Percentiles rank a stretch among this genome's conserved stretches.
These are phyloP conservation scores for Fragum fragum DNA, from an alignment of 2,888 invertebrate genomes.

Conservation along the genomic window DNA sequence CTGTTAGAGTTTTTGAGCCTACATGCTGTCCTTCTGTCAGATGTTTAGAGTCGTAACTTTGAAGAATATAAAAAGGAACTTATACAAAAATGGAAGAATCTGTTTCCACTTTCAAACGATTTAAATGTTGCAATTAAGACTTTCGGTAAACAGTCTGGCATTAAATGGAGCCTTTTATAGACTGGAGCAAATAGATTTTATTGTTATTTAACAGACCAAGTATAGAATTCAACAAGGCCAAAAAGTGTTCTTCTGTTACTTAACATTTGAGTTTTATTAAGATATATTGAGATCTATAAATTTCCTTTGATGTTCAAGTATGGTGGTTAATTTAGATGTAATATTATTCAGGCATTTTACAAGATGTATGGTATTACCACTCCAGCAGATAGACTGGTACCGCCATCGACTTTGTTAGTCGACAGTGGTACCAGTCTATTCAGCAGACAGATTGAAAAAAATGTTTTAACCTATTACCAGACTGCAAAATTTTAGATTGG, in stretches of 20 bases:
- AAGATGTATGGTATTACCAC: too few relatives aligned
- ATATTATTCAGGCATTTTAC: too few relatives aligned
- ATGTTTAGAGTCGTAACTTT: too few relatives aligned
- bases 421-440: too few relatives aligned
- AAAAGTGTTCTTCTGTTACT: neutral
- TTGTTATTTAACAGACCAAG: neutral
- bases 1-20: too few relatives aligned
- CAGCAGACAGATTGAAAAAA: too few relatives aligned
- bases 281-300: constrained; percentile 6
- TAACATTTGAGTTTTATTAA: constrained; percentile 3
- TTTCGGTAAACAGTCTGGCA: neutral
- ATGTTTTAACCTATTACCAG: too few relatives aligned
- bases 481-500: too few relatives aligned
- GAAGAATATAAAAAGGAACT: neutral
- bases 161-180: neutral
- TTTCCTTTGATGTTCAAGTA: constrained; percentile 6
- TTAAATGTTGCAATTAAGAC: neutral
- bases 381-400: neutral
- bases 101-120: constrained; percentile 1
- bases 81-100: too few relatives aligned
- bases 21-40: too few relatives aligned
- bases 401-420: too few relatives aligned
- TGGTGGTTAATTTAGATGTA: neutral
- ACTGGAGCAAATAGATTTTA: constrained; percentile 1
- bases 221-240: neutral